Base-by-base conservation (phyloP, 2,113 vertebrate genomes). In the Nyctibius bracteatus region DNA sequence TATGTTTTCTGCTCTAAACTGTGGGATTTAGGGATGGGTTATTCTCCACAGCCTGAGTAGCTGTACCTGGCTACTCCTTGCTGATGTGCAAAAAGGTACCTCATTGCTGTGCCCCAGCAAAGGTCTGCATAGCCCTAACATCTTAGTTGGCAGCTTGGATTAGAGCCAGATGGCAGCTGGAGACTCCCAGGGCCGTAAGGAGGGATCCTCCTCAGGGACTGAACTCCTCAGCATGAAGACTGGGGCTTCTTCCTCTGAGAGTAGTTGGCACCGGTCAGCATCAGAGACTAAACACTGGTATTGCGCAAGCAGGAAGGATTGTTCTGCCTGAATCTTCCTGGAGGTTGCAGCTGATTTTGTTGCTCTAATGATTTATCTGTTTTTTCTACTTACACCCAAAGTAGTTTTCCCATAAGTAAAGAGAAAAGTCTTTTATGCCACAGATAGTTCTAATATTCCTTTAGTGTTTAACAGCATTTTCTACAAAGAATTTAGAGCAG, bases 241-340 rank as follows among this genome's bases (percentile, higher is more conserved):
- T 35, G 24, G 23, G 14, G 67, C 23, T 86, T 92, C 22, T 73
- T 59, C 41, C 35, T 65, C 44, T 51, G 33, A 58, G 14, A 72
- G 8, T 1, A 87, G 44, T 17, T 88, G 54, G 12, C 49, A 57
- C 11, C 66, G 19, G 10, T 70, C 73, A 63, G n/a, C 30, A 11
- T 23, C 35, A 0, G 4, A 63, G 14, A 27, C n/a, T 12, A 55
- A 86, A 47, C 21, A 8, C 7, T 10, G 30, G 10, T 47, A 7
- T 35, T 14, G 8, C 0, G 0, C 14, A 54, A 46, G 20, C 11
- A 37, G 25, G 28, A 49, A 8, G 8, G 2, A 19, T 46, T 37
- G 39, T 33, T 89, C 81, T 83, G 33, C n/a, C 35, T 44, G 35
- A 31, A 27, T 63, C 71, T 68, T 67, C 44, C 9, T 54, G 22